These are phyloP conservation scores for Cynocephalus volans DNA, from an alignment of 2,113 vertebrate genomes.

Conservation along the genomic window DNA sequence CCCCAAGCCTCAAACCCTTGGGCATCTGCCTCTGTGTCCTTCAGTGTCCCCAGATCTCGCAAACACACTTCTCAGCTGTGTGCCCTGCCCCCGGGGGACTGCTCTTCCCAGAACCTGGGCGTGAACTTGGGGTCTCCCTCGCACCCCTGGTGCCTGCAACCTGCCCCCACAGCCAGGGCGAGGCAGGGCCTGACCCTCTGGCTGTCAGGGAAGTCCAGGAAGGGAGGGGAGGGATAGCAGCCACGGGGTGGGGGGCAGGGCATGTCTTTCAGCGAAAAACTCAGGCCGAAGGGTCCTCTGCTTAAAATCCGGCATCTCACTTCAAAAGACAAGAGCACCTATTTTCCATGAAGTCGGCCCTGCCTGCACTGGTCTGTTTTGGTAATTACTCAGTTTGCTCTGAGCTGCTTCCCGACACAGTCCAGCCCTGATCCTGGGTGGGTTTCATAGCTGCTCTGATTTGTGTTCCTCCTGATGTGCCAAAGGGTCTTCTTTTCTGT, in stretches of 20 bases:
- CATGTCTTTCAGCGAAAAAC: not conserved
- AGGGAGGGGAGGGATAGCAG: not conserved
- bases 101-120: not conserved
- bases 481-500: not conserved
- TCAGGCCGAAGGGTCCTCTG: not conserved
- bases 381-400: not conserved
- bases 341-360: rapidly evolving
- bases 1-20: rapidly evolving
- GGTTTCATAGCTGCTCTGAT: not conserved
- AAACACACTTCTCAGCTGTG: rapidly evolving
- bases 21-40: not conserved
- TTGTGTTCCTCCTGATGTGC: not conserved
- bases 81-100: not conserved
- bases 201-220: not conserved
- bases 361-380: rapidly evolving
- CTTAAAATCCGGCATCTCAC: not conserved
- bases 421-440: not conserved
- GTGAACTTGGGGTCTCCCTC: not conserved
- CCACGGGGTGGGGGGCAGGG: too few species aligned
- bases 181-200: not conserved
- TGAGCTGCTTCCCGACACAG: rapidly evolving
- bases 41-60: not conserved
- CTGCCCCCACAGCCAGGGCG: rapidly evolving
- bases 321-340: not conserved
- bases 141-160: rapidly evolving